Conservation (phyloP, 2,888 invertebrate species). For the Zygothrica quintamaculata region DNA sequence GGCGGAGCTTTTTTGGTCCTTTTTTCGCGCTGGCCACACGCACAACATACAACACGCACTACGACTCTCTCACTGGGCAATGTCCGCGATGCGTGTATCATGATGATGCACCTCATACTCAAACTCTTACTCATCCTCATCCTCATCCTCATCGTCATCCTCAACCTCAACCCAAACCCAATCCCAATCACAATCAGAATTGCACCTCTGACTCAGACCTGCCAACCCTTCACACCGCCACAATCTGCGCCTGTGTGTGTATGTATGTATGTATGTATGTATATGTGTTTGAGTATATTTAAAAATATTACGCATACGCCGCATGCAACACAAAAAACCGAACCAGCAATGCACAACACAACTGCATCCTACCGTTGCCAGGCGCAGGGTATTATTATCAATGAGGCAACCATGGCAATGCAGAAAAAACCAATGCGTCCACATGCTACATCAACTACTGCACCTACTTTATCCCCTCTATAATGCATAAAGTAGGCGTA, state of each 20-base stretch:
- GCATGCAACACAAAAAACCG: constrained; percentile 53
- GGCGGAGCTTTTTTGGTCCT: constrained; percentile 83
- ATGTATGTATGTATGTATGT: not conserved
- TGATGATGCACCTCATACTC: constrained; percentile 8
- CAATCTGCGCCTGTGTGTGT: not conserved
- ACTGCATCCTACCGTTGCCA: constrained; percentile 48
- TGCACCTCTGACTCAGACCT: constrained; percentile 2
- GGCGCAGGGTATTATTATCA: constrained; percentile 76
- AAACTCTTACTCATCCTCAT: no score
- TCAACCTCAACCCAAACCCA: not conserved
- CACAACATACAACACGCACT: constrained; percentile 49
- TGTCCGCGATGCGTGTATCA: constrained; percentile 32
- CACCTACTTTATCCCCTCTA: not conserved
- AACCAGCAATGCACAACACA: constrained; percentile 46
- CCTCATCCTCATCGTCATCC: no score
- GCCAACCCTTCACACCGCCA: no score
- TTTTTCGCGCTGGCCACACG: constrained; percentile 74
- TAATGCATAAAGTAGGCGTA: constrained; percentile 53
- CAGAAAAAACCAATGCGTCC: constrained; percentile 43
- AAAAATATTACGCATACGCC: constrained; percentile 77
- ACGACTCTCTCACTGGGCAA: constrained; percentile 57
- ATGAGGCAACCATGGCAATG: constrained; percentile 59
- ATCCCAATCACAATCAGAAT: constrained; percentile 1
- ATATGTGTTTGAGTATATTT: constrained; percentile 53
- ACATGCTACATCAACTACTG: constrained; percentile 14